Base-by-base conservation (phyloP, 2,113 vertebrate species). In the Chionomys nivalis region DNA sequence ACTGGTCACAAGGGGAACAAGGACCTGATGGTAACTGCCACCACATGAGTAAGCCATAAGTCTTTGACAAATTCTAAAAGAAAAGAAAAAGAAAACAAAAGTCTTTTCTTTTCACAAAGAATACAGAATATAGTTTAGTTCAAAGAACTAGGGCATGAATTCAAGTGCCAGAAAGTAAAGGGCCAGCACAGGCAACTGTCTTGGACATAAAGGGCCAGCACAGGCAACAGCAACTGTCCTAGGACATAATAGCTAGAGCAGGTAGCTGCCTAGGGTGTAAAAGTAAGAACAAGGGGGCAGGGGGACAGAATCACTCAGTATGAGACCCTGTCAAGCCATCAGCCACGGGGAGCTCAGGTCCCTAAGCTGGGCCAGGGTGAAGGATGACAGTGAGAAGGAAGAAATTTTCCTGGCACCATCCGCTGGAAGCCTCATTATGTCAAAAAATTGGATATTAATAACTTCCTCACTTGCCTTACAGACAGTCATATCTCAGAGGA, bases 361-460 rank as follows among this genome's bases (percentile, higher is more conserved):
- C 61, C 72, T 78, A 70, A 17, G 58, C 94, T 21, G 86, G 92
- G 93, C 81, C 89, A n/a, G 93, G 94, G 94, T 93, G 90, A 76
- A 33, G 89, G 68, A 70, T n/a, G 85, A 85, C 81, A 72, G 92
- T 70, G 94, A 91, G 61, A 92, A 75, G 82, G 94, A 95, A 90
- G 92, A 23, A 21, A 75, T 68, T 93, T 94, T 90, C 90, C 82
- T 75, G 92, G 91, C 95, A 94, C 97, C 96, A 96, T 96, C 96
- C 96, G 92, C 96, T 94, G 75, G 94, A 83, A 98, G 94, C 94
- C 96, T 95, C 94, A 89, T 97, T 97, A 95, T 96, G 96, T 97
- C 94, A 95, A 96, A 92, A 96, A 79, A 44, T 3, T 58, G n/a
- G 63, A 91, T 95, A 95, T 97, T 98, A 97, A 95, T 97, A 97